Evolutionary conservation across 2,888 invertebrate species (phyloP).

Genomic region (Platycnemis pennipes): DNA sequence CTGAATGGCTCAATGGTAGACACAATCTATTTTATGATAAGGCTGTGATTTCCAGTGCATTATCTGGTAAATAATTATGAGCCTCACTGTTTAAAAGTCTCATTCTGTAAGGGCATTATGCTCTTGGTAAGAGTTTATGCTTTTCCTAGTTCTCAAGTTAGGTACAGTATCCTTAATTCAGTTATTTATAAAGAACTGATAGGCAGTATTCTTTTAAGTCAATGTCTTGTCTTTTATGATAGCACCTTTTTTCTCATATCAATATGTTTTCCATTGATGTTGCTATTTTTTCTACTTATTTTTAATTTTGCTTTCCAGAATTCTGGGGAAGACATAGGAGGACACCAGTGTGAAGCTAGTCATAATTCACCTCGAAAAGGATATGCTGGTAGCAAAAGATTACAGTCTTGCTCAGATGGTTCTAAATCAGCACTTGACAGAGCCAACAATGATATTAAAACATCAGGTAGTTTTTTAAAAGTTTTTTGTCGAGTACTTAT

Average conservation of each 20-base stretch:
- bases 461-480: not conserved
- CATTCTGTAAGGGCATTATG: too few species aligned
- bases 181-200: not conserved
- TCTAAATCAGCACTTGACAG: slow-evolving; percentile 57
- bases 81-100: too few species aligned
- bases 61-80: too few species aligned
- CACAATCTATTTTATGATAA: too few species aligned
- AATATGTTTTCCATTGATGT: not conserved
- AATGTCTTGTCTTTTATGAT: too few species aligned
- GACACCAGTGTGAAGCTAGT: slow-evolving; percentile 19
- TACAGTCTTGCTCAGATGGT: slow-evolving; percentile 30
- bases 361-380: slow-evolving; percentile 37
- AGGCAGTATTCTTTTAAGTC: not conserved
- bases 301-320: not conserved
- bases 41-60: too few species aligned
- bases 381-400: slow-evolving; percentile 43
- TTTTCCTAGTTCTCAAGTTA: too few species aligned
- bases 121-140: too few species aligned
- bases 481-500: not conserved
- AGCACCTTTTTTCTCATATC: too few species aligned
- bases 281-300: not conserved
- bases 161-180: not conserved
- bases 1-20: too few species aligned
- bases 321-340: slow-evolving; percentile 36
- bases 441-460: slow-evolving; percentile 60